Base-by-base conservation (phyloP, 2,888 invertebrate species). In the Allacma fusca region DNA sequence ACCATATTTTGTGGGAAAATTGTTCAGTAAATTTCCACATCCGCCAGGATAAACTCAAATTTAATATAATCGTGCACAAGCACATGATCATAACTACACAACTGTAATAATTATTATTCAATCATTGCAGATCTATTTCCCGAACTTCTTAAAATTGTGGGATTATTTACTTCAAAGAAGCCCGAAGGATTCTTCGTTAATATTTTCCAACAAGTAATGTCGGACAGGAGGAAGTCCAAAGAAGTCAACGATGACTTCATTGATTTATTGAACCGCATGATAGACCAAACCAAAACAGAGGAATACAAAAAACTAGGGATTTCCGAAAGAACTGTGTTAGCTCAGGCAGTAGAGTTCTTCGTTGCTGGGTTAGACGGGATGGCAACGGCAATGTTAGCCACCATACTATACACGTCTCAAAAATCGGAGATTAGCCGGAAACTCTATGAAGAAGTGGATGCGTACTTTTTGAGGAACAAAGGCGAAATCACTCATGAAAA, bases 341-440 rank as follows among this genome's bases (percentile, higher is more conserved):
- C 79, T 12, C 81, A 82, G 80, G 81, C 80, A 0, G 65, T 81
- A 12, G 80, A 81, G 73, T 79, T 83, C 57, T 83, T 81, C 77
- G 69, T 83, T 12, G 83, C 82, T n/a, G 83, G 82, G 16, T 80
- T 82, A 71, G 83, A 83, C 26, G 78, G 80, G 34, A 78, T 81
- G 12, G 59, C 59, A 7, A 23, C n/a, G 7, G 19, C 59, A 19
- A 59, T 59, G n/a, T 13, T 40, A 13, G 40, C 40, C 5, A 9
- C 13, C 5, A 13, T 13, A 40, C 5, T 40, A 13, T 40, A 40
- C 13, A 13, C 40, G 40, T 9, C n/a, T n/a, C n/a, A n/a, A n/a
- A n/a, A n/a, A n/a, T n/a, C n/a, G n/a, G n/a, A n/a, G n/a, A n/a
- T n/a, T n/a, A n/a, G n/a, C n/a, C n/a, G n/a, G n/a, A n/a, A n/a